A percentile compares a stretch with the other conserved stretches of the same genome.
Conservation (phyloP, 2,113 vertebrate genomes). For the Coturnix japonica region DNA sequence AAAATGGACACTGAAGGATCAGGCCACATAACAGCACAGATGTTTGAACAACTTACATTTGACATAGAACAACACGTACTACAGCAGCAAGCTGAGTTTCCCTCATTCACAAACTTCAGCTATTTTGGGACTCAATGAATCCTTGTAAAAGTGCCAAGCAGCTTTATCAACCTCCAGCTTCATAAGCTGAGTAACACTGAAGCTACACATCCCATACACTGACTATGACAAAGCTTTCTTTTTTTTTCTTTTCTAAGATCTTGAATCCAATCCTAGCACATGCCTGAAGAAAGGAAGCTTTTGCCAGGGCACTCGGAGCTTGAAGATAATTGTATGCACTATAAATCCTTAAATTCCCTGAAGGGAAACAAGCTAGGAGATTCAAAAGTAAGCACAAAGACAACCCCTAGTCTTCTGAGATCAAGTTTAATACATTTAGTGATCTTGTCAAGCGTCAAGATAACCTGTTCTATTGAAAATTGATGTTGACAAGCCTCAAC, state of each 20-base stretch:
- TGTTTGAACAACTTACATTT: not conserved
- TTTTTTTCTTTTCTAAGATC: not conserved
- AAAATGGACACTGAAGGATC: not conserved
- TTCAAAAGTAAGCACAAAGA: not conserved
- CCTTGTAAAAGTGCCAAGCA: not conserved
- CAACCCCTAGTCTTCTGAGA: not conserved
- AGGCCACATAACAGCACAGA: fast-evolving
- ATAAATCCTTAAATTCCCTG: not conserved
- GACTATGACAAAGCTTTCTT: not conserved
- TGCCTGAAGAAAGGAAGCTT: not conserved
- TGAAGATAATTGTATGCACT: not conserved
- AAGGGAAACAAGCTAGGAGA: not conserved
- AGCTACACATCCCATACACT: not conserved
- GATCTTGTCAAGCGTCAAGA: not conserved
- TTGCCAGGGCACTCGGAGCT: not conserved
- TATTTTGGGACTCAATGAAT: not conserved
- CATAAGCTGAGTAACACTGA: not conserved
- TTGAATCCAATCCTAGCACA: not conserved
- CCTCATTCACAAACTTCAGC: not conserved
- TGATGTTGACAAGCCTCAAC: not conserved
- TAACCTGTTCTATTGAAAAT: not conserved
- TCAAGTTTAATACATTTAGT: conserved; percentile 36
- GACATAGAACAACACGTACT: fast-evolving
- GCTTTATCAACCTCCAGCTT: not conserved
- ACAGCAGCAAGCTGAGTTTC: not conserved